Percentiles rank a stretch among this genome's conserved stretches.
Evolutionary conservation across 2,888 invertebrate genomes (phyloP).

Genomic region (Macroteleia sp.): DNA sequence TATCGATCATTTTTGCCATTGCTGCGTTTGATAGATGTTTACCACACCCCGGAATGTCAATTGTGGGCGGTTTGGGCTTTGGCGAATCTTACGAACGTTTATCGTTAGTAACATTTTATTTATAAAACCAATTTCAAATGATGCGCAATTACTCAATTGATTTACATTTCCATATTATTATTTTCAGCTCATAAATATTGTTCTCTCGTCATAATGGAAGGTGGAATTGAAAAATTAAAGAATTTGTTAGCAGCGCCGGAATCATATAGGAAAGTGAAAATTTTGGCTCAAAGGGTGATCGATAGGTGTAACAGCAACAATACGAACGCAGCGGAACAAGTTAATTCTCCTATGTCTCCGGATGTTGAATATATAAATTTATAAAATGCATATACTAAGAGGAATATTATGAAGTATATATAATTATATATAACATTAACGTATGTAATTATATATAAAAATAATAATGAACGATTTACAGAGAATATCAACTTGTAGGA

Average conservation of each 20-base stretch:
- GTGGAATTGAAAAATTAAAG: conserved; percentile 90
- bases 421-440: conserved; percentile 33
- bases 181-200: conserved; percentile 96
- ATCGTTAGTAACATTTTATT: conserved; percentile 88
- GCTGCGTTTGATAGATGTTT: conserved; percentile 91
- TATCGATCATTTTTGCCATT: conserved; percentile 98
- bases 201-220: conserved; percentile 92
- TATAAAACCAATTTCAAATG: no score
- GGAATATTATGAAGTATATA: conserved; percentile 9
- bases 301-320: conserved; percentile 86
- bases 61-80: conserved; percentile 99
- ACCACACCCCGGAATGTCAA: conserved; percentile 95
- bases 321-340: conserved; percentile 28
- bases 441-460: conserved; percentile 44
- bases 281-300: conserved; percentile 88
- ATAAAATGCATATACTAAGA: conserved; percentile 9
- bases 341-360: conserved; percentile 36
- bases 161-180: no score
- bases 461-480: conserved; percentile 15
- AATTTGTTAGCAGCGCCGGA: conserved; percentile 87
- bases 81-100: conserved; percentile 96
- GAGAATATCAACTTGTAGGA: conserved; percentile 33
- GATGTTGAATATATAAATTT: conserved; percentile 39
- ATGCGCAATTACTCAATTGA: no score
- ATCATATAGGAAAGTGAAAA: conserved; percentile 87